Conservation (phyloP, 30 jellyfish, hydroid and myxozoan species). For the Mastigias papua region DNA sequence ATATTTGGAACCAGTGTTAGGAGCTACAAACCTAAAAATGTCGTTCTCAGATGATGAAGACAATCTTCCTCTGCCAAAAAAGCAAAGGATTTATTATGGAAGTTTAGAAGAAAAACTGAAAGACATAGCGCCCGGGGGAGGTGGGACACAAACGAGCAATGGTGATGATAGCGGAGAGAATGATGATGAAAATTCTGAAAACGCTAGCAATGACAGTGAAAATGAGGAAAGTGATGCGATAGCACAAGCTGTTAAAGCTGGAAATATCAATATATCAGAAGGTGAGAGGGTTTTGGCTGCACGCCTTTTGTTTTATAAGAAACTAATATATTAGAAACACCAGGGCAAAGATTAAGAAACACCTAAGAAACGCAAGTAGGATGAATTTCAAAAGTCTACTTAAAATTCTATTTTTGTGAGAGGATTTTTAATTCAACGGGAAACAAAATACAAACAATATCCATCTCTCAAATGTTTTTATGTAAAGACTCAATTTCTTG, state of each 20-base stretch:
- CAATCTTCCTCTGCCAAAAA: conserved; percentile 80
- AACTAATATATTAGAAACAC: background rate
- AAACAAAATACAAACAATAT: no score
- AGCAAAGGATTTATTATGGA: conserved; percentile 90
- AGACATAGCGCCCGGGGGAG: conserved; percentile 34
- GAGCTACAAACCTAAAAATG: conserved; percentile 19
- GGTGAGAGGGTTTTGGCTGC: conserved; percentile 3
- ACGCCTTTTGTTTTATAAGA: background rate
- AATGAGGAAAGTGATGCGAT: conserved; percentile 49
- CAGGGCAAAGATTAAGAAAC: no score
- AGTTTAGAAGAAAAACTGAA: conserved; percentile 94
- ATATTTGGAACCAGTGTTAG: background rate
- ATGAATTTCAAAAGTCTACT: no score
- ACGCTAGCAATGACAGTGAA: conserved; percentile 12
- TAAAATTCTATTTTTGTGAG: no score
- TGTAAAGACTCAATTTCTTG: no score
- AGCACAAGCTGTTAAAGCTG: conserved; percentile 74
- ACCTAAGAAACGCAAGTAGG: no score
- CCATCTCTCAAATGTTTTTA: no score
- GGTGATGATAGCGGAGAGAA: conserved; percentile 10
- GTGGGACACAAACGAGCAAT: background rate
- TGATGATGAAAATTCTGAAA: conserved; percentile 49
- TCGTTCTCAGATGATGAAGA: conserved; percentile 90
- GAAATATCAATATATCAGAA: conserved; percentile 69
- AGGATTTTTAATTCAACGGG: no score